These are phyloP conservation scores for Glaucomys volans DNA, from an alignment of 2,113 vertebrate genomes.

Conservation along the genomic window DNA sequence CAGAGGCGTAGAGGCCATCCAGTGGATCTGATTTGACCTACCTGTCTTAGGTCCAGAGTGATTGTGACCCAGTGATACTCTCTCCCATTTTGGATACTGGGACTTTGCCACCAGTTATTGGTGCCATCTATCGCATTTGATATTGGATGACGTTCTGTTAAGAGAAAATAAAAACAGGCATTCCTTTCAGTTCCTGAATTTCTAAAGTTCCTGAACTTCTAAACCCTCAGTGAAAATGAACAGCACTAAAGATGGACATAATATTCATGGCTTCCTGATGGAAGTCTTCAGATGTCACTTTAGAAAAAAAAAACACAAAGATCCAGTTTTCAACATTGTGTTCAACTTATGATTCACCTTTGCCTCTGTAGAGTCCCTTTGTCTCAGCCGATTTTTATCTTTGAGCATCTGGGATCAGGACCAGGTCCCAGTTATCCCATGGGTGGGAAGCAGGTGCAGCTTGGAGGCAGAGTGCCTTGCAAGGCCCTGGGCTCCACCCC, in stretches of 20 bases:
- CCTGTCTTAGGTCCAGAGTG: constrained; percentile 97
- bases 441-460: background rate
- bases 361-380: background rate
- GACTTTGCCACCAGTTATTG: constrained; percentile 99
- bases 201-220: background rate
- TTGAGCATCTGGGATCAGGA: background rate
- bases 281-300: background rate
- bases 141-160: constrained; percentile 95
- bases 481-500: background rate
- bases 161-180: constrained; percentile 30
- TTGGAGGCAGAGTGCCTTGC: background rate
- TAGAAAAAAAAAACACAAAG: constrained; percentile 6
- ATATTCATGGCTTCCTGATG: rapidly evolving
- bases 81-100: constrained; percentile 97
- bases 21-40: constrained; percentile 74
- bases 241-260: background rate
- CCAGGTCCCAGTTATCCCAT: background rate
- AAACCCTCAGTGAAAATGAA: background rate
- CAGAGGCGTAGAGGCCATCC: background rate
- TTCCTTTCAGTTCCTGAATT: background rate
- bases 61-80: constrained; percentile 97
- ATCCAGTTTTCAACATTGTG: constrained; percentile 23
- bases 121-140: constrained; percentile 96
- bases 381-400: constrained; percentile 36
- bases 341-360: background rate